A percentile compares a stretch with the other conserved stretches of the same genome.
These are phyloP conservation scores for Drosophila acutilabella DNA, from an alignment of 2,888 invertebrate genomes.

Conservation along the genomic window DNA sequence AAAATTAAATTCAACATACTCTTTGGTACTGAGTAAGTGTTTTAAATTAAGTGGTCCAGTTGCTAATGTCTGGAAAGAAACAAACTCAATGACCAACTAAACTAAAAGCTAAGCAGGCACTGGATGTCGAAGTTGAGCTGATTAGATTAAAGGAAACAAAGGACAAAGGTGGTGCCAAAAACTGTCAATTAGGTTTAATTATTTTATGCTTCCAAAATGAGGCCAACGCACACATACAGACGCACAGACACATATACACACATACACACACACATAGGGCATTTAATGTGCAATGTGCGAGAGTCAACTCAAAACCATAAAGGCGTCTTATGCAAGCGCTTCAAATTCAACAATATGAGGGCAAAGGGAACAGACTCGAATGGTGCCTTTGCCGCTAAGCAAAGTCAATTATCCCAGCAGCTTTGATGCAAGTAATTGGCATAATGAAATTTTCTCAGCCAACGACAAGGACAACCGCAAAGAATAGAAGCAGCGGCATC, in stretches of 20 bases:
- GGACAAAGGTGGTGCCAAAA: constrained; percentile 74
- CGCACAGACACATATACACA: constrained; percentile 13
- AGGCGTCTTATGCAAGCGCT: constrained; percentile 70
- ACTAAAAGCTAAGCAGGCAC: constrained; percentile 63
- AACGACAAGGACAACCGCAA: constrained; percentile 78
- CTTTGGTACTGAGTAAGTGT: too few relatives aligned
- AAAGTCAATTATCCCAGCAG: constrained; percentile 83
- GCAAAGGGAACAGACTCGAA: constrained; percentile 27
- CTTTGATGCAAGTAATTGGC: constrained; percentile 83
- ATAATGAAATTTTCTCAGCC: constrained; percentile 81
- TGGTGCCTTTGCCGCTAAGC: constrained; percentile 65
- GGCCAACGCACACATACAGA: constrained; percentile 34
- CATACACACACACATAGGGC: constrained; percentile 8
- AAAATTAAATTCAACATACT: too few relatives aligned
- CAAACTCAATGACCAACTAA: constrained; percentile 18
- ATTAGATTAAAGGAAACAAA: constrained; percentile 63
- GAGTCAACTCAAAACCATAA: constrained; percentile 30
- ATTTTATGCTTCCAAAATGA: constrained; percentile 70
- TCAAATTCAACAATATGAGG: constrained; percentile 20
- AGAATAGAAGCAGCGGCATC: constrained; percentile 67
- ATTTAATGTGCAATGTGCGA: constrained; percentile 60
- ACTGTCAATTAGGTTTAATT: constrained; percentile 78
- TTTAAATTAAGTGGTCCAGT: neutral
- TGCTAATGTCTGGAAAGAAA: constrained; percentile 8
- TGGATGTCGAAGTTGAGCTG: constrained; percentile 67